These are phyloP conservation scores for Hucho hucho DNA, from an alignment of 2,113 vertebrate genomes.

Conservation along the genomic window DNA sequence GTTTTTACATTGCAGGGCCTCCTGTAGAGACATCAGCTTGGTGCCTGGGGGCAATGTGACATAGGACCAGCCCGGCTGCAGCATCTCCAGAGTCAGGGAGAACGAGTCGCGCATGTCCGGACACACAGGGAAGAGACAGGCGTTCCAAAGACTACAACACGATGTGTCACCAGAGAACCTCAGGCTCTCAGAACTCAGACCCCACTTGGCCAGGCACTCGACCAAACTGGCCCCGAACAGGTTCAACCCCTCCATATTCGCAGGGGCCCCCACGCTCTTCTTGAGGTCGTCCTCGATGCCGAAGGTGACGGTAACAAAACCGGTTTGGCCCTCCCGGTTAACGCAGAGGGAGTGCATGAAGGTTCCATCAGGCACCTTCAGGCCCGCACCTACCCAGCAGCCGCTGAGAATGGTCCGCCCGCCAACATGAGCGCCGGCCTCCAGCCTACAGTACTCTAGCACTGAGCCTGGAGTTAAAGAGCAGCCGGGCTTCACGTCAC, in stretches of 20 bases:
- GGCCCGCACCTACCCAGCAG: conserved; percentile 59
- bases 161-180: conserved; percentile 74
- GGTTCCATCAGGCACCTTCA: conserved; percentile 70
- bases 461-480: conserved; percentile 75
- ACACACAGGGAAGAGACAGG: conserved; percentile 85
- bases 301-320: conserved; percentile 82
- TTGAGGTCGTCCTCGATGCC: conserved; percentile 83
- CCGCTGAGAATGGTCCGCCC: conserved; percentile 81
- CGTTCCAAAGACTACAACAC: conserved; percentile 81
- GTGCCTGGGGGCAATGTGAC: conserved; percentile 56
- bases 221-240: conserved; percentile 74
- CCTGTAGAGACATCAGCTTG: conserved; percentile 80
- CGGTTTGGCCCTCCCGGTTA: conserved; percentile 33
- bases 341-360: conserved; percentile 86
- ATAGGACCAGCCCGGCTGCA: conserved; percentile 52
- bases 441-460: conserved; percentile 85
- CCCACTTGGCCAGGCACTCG: conserved; percentile 78
- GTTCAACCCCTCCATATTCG: conserved; percentile 57
- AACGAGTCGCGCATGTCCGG: conserved; percentile 74
- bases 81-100: conserved; percentile 75
- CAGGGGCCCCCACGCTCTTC: conserved; percentile 60
- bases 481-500: conserved; percentile 71
- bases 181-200: conserved; percentile 62
- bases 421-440: conserved; percentile 73
- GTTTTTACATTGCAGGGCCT: conserved; percentile 83